These are phyloP conservation scores for Leiothrix lutea DNA, from an alignment of 2,113 vertebrate genomes.

Conservation along the genomic window DNA sequence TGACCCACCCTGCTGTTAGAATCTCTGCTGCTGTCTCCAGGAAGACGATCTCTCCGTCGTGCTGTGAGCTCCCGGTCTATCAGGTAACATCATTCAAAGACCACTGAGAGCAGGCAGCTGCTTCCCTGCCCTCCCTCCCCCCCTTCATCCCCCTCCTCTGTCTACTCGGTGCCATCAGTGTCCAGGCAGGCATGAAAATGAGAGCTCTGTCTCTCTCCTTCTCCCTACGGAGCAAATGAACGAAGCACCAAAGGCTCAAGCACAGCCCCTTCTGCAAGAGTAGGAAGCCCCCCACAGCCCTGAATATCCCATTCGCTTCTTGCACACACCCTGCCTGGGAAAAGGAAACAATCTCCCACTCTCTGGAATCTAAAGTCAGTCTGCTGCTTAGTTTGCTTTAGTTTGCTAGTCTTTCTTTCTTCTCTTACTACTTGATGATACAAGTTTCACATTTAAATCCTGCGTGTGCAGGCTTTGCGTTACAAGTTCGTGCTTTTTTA, in stretches of 20 bases:
- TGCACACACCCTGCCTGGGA: rapidly evolving
- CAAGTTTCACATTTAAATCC: neutral
- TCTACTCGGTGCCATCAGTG: neutral
- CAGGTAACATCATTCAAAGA: neutral
- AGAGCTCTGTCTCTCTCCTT: neutral
- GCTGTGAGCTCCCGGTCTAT: neutral
- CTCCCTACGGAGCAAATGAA: neutral
- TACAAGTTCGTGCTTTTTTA: neutral
- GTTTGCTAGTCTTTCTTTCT: neutral
- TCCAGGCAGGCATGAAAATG: neutral
- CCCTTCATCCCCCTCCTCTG: neutral
- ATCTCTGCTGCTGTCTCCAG: neutral
- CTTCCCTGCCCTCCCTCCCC: neutral
- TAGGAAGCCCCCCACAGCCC: neutral
- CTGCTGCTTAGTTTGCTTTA: neutral
- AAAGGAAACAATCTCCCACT: neutral
- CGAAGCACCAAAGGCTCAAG: neutral
- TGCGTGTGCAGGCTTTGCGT: neutral
- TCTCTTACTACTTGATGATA: neutral
- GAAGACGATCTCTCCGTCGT: rapidly evolving
- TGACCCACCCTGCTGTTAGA: neutral
- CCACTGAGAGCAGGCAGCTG: conserved; percentile 7
- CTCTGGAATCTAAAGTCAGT: neutral
- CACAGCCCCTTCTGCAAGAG: neutral
- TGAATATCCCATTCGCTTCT: neutral